Base-by-base conservation (phyloP, 2,113 vertebrate genomes). In the Tragelaphus imberbis region DNA sequence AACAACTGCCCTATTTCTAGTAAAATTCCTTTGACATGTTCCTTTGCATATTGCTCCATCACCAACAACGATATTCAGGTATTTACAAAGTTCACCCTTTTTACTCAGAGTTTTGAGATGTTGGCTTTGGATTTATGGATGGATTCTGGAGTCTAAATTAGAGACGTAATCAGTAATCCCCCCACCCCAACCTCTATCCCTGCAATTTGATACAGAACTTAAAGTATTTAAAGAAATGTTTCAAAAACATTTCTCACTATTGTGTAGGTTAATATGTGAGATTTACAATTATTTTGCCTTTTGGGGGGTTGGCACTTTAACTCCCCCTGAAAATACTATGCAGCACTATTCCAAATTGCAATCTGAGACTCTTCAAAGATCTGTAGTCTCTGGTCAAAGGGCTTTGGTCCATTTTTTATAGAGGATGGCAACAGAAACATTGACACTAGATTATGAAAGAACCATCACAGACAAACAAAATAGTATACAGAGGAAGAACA, bases 341-440 rank as follows among this genome's bases (percentile, higher is more conserved):
- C 15, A 91, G 36, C 40, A 53, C 40, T 23, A 36, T 80, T 36
- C 65, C 55, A 81, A 90, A 88, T 10, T 51, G 27, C 17, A 95
- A 82, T 44, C 65, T 55, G 91, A 94, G 90, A 90, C 96, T 98
- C 98, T 94, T 55, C 94, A 96, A 97, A 98, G 94, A 98, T 91
- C 94, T 98, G 79, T 61, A n/a, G 68, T 92, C 55, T 86, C 40
- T 53, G 55, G 68, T 55, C 58, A 47, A 49, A 82, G 25, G 19
- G 79, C 44, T 95, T 88, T 53, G 6, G 30, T 33, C 92, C 55
- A 47, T 75, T 9, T 75, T n/a, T 80, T 13, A 63, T 19, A 85
- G 59, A 71, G 15, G 68, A 95, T 68, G 28, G 82, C 28, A 90
- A 68, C 36, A 91, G 68, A 96, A 92, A 94, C 79, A 44, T 4